phyloP scores from a whole-genome alignment of 1,140 invertebrate species.

The Lordiphosa collinella region DNA sequence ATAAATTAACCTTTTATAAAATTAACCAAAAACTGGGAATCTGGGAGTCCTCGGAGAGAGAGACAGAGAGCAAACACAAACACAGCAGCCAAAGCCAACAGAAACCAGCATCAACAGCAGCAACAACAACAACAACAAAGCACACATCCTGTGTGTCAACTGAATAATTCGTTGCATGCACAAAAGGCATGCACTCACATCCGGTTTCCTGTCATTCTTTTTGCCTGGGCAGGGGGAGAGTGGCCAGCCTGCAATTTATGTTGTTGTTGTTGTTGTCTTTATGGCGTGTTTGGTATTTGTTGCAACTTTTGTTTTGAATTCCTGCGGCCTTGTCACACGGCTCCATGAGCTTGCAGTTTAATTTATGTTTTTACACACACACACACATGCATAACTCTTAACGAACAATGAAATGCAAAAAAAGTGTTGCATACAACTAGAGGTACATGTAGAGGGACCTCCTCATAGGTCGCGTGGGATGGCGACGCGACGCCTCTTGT shows the following conservation, averaged over 20 bases:
- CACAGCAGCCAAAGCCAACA: conserved; percentile 9
- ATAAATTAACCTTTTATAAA: conserved; percentile 39
- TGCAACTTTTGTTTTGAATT: conserved; percentile 77
- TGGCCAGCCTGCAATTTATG: conserved; percentile 59
- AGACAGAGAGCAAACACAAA: conserved; percentile 28
- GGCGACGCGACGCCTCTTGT: conserved; percentile 32
- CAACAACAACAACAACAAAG: conserved; percentile 63
- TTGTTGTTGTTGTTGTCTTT: conserved; percentile 63
- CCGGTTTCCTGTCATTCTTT: conserved; percentile 77
- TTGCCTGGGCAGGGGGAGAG: conserved; percentile 30
- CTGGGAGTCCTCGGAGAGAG: conserved; percentile 25
- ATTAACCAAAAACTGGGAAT: conserved; percentile 22
- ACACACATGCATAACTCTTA: conserved; percentile 41
- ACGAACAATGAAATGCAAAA: conserved; percentile 54
- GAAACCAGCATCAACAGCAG: conserved; percentile 28
- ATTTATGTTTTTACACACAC: conserved; percentile 61
- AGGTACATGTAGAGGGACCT: neutral
- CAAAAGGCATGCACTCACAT: conserved; percentile 77
- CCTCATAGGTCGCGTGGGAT: conserved; percentile 38
- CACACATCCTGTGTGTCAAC: conserved; percentile 76
- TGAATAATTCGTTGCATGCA: conserved; percentile 78
- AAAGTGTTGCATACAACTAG: conserved; percentile 45
- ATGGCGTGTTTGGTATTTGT: conserved; percentile 75
- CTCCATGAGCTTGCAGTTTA: conserved; percentile 65
- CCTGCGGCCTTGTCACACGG: conserved; percentile 75